A percentile compares a stretch with the other conserved stretches of the same genome.
Conservation (phyloP, 1,140 invertebrate species). For the Drosophila rhopaloa region DNA sequence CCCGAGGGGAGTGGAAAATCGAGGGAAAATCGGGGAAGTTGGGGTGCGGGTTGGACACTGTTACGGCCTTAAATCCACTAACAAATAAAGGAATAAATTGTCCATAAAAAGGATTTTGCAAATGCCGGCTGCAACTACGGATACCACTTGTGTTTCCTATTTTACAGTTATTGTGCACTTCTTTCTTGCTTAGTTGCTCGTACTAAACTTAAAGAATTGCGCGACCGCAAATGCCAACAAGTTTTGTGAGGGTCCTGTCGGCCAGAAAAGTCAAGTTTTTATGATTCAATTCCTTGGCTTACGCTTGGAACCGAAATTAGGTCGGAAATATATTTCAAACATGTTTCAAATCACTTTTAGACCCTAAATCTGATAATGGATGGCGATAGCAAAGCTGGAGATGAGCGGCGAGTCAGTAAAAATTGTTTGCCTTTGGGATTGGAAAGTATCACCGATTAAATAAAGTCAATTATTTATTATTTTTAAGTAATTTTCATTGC, state of each 20-base stretch:
- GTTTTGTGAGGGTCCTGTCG: conserved; percentile 2
- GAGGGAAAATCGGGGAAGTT: conserved; percentile 8
- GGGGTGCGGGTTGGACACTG: conserved; percentile 37
- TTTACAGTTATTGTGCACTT: conserved; percentile 62
- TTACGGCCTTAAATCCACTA: conserved; percentile 79
- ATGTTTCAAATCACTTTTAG: background rate
- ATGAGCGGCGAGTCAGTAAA: too few relatives aligned
- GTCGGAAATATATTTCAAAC: too few relatives aligned
- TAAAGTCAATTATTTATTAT: too few relatives aligned
- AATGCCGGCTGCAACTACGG: conserved; percentile 75
- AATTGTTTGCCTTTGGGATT: too few relatives aligned
- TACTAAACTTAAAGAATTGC: conserved; percentile 28
- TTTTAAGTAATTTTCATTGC: too few relatives aligned
- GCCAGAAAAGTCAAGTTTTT: conserved; percentile 6
- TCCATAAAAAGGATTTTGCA: conserved; percentile 81
- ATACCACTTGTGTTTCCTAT: conserved; percentile 66
- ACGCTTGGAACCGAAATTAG: background rate
- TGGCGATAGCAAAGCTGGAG: too few relatives aligned
- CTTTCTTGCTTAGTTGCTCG: conserved; percentile 40
- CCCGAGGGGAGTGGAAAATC: conserved; percentile 8
- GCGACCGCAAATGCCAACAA: conserved; percentile 33
- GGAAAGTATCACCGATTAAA: too few relatives aligned
- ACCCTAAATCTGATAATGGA: too few relatives aligned
- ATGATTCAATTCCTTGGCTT: background rate
- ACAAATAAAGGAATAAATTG: conserved; percentile 82